phyloP scores from a whole-genome alignment of 2,888 invertebrate species.

The Nebria brevicollis region DNA sequence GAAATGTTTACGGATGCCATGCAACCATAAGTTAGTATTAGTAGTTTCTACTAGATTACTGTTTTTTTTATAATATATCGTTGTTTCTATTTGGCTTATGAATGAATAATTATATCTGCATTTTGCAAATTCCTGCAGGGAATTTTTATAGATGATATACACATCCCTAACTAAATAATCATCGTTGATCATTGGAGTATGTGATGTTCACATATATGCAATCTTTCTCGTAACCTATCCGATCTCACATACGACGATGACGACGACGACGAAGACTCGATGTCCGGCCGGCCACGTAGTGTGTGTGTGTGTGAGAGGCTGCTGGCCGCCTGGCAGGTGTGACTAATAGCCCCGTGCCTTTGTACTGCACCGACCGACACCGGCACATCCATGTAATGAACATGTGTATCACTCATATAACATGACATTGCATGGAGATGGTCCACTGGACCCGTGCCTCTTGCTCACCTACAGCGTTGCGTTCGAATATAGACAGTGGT shows the following conservation, averaged over 20 bases:
- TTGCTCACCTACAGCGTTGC: constrained; percentile 61
- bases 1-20: too few relatives aligned
- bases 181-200: not conserved
- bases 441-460: constrained; percentile 53
- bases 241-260: not conserved
- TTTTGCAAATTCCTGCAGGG: too few relatives aligned
- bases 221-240: not conserved
- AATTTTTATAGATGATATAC: too few relatives aligned
- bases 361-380: constrained; percentile 59
- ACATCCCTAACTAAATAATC: too few relatives aligned
- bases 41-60: too few relatives aligned
- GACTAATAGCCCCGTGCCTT: constrained; percentile 61
- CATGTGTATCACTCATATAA: not conserved
- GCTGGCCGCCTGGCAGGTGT: constrained; percentile 62
- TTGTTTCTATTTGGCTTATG: too few relatives aligned
- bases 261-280: not conserved
- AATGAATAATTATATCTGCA: too few relatives aligned
- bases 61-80: too few relatives aligned
- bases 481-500: not conserved
- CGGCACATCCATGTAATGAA: constrained; percentile 52
- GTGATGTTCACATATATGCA: not conserved
- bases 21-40: too few relatives aligned
- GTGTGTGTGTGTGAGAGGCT: constrained; percentile 45
- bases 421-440: constrained; percentile 40
- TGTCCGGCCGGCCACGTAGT: not conserved